A percentile compares a stretch with the other conserved stretches of the same genome.
Conservation (phyloP, 2,113 vertebrate species). For the Eonycteris spelaea region DNA sequence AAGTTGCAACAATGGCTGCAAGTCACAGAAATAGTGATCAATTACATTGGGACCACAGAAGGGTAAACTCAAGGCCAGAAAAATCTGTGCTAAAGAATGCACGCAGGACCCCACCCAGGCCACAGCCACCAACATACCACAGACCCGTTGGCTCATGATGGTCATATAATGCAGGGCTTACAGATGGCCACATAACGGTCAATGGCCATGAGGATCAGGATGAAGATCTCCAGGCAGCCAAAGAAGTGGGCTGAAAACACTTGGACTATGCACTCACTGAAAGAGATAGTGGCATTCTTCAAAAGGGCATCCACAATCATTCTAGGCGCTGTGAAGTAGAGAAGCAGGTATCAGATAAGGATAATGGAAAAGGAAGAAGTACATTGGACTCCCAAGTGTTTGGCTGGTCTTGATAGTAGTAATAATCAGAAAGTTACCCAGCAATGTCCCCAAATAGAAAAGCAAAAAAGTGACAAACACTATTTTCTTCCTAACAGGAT, state of each 20-base stretch:
- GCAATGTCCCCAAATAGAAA: slow-evolving; percentile 7
- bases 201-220: background rate
- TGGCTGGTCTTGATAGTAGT: slow-evolving; percentile 5
- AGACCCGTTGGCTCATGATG: background rate
- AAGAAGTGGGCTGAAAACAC: background rate
- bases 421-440: slow-evolving; percentile 27
- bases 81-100: slow-evolving; percentile 53
- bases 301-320: background rate
- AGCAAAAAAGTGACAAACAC: slow-evolving; percentile 16
- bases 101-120: slow-evolving; percentile 60
- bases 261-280: background rate
- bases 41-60: slow-evolving; percentile 70
- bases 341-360: slow-evolving; percentile 15
- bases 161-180: background rate
- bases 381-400: background rate
- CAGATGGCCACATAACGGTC: background rate
- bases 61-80: slow-evolving; percentile 45
- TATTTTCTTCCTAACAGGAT: background rate
- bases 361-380: background rate
- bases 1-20: slow-evolving; percentile 61
- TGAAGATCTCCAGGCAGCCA: slow-evolving; percentile 5
- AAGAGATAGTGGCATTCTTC: background rate
- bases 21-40: slow-evolving; percentile 71
- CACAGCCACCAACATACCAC: background rate
- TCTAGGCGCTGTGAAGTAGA: background rate